Evolutionary conservation across 2,113 vertebrate genomes (phyloP), one percentile per base, ranked within the genome.

Genomic region (Rhea americana): DNA sequence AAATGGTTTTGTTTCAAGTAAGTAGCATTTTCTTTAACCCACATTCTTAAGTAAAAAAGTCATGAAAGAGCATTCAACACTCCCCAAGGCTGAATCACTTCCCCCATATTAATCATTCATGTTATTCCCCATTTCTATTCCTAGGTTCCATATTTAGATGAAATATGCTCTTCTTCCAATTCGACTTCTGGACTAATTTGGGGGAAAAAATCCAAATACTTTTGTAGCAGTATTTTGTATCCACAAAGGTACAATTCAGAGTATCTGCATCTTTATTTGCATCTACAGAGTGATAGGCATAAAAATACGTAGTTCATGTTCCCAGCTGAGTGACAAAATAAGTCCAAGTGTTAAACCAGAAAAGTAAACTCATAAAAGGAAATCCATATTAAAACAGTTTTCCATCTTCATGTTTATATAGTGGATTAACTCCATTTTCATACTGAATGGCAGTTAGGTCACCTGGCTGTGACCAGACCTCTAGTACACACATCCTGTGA

Each of bases 401-500:
- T 35, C 61, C 43, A 65, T 16, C 62, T 67, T 55, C 35, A 25
- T 63, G 19, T 66, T 80, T 53, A 32, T 11, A 5, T 7, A 22
- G 4, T 37, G 35, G 13, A 87, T 77, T 48, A 79, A 76, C 3
- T 87, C 45, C 1, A 1, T 48, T 88, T 78, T 67, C 32, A 87
- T 79, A 63, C 24, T 22, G 47, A 75, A 75, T 8, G 16, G 47
- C 16, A 56, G 18, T n/a, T 39, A 25, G 21, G 65, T 45, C 45
- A 77, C 14, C 9, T 5, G 50, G 45, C 16, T 66, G 32, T 39
- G n/a, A 19, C 62, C 45, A 58, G 53, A 25, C 15, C 41, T 66
- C 4, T 3, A 19, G 48, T 1, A 25, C 6, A 26, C 1, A 2
- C 1, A 1, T 39, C 30, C 53, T 41, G 13, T 20, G 61, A 74